Evolutionary conservation across 2,888 invertebrate genomes (phyloP), one percentile per base, ranked within the genome.

Genomic region (Agriopis marginaria): DNA sequence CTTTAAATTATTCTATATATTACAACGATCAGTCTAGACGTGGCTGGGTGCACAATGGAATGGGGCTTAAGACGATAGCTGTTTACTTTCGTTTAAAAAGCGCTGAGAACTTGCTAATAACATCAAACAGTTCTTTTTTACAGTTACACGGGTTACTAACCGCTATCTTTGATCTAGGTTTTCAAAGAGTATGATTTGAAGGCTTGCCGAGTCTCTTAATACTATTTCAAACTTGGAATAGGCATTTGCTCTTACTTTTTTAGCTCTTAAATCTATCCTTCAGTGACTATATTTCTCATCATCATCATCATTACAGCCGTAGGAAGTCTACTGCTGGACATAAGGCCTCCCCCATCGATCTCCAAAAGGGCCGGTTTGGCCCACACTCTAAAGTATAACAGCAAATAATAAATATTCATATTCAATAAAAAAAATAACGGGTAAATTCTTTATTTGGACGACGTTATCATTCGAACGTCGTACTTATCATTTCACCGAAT

Each of bases 1-100:
- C 4, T 51, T 56, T 17, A 53, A 56, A 12, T 44, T 59, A 23
- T 62, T 23, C 40, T n/a, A 50, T 56, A 54, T 7, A 12, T 39
- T 53, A 64, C 54, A 45, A 51, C 5, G 55, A 69, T 65, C 56
- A 53, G 65, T 69, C 69, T 69, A 65, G 69, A 69, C 65, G 51
- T 17, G 39, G 61, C 54, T 63, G 32, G 23, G n/a, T 59, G 58
- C 51, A 50, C 69, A 69, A 69, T 61, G 49, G 63, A 68, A 64
- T 40, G 54, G 23, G 47, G 42, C 56, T 69, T 65, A 61, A 58
- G 42, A 49, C 53, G 53, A 68, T 60, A 59, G 59, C 63, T 63
- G 58, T 63, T 63, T 60, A 63, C 59, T 60, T 54, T 68, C 53
- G 32, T 47, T 63, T 23, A 49, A 60, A 56, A 63, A 63, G 32